Base-by-base conservation (phyloP, 2,113 vertebrate genomes). In the Pomatorhinus ruficollis region DNA sequence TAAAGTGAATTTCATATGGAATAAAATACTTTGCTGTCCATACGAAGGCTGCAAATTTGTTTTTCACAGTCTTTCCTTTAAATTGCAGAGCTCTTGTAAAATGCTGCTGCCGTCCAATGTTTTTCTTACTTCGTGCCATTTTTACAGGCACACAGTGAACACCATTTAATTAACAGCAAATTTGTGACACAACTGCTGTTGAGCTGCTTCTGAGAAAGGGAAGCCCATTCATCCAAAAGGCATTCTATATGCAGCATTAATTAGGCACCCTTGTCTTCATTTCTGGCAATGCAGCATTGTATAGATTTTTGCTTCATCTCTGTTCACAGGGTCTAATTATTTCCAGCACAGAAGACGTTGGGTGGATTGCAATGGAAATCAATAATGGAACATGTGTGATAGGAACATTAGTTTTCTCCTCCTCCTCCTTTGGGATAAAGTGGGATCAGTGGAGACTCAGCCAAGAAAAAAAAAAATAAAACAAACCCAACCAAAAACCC, bases 111-210 rank as follows among this genome's bases (percentile, higher is more conserved):
- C 44, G 77, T 60, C 89, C 63, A 83, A 68, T 18, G 33, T 90
- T 50, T 65, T 69, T 70, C 63, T 65, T 17, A 2, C 45, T 77
- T 57, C n/a, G 30, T 65, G 94, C 74, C 95, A 94, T 47, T 96
- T 75, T 91, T 95, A 96, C 93, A 97, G 89, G 95, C 95, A 95
- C 90, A 66, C 31, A 79, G 74, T 10, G 87, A 97, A 95, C 95
- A 72, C 93, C 94, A 95, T 92, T 95, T 98, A 98, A 98, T 98
- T 98, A 98, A 94, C 95, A 71, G 90, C 56, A 93, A 85, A 94
- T 91, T 68, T 63, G 90, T 96, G 94, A 97, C 95, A 97, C 63
- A 93, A 87, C 76, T 70, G 83, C 78, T 68, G 68, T 93, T 89
- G 86, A 86, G 89, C 44, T 93, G 86, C 79, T 89, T 95, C 95